These are phyloP conservation scores for Phalloptychus januarius DNA, from an alignment of 2,797 vertebrate species.

Conservation along the genomic window DNA sequence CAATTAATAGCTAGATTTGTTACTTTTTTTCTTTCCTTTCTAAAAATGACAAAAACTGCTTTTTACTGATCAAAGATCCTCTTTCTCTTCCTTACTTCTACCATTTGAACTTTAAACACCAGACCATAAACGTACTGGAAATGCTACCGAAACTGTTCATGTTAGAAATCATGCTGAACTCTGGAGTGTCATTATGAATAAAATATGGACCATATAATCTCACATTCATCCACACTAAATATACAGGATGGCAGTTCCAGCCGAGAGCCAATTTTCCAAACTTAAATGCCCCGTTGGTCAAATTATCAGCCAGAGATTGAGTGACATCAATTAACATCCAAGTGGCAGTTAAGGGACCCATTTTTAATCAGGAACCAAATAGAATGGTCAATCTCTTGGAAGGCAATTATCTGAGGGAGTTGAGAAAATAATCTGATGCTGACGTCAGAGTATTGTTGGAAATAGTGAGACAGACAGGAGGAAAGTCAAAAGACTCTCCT, in stretches of 20 bases:
- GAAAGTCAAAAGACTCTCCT: constrained; percentile 32
- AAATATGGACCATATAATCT: constrained; percentile 2
- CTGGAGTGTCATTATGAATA: background rate
- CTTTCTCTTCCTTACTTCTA: background rate
- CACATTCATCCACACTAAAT: constrained; percentile 9
- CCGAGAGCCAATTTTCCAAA: constrained; percentile 26
- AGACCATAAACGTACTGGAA: background rate
- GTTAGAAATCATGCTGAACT: constrained; percentile 1
- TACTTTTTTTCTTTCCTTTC: background rate
- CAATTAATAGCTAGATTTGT: constrained; percentile 11
- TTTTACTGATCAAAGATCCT: constrained; percentile 1
- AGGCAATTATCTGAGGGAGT: constrained; percentile 65
- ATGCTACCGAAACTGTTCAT: background rate
- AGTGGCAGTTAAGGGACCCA: constrained; percentile 48
- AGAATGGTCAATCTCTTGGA: constrained; percentile 49
- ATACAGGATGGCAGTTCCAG: constrained; percentile 17
- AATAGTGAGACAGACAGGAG: constrained; percentile 26
- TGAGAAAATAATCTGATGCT: constrained; percentile 53
- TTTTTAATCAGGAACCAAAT: constrained; percentile 57
- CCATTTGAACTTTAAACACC: background rate
- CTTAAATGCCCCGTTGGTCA: constrained; percentile 34
- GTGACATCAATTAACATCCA: constrained; percentile 69
- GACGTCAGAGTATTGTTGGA: constrained; percentile 48
- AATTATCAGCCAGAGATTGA: constrained; percentile 53
- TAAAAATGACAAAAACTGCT: background rate